Percentiles rank a stretch among this genome's conserved stretches.
phyloP scores from a whole-genome alignment of 2,888 invertebrate genomes.

The Clusia tigrina region DNA sequence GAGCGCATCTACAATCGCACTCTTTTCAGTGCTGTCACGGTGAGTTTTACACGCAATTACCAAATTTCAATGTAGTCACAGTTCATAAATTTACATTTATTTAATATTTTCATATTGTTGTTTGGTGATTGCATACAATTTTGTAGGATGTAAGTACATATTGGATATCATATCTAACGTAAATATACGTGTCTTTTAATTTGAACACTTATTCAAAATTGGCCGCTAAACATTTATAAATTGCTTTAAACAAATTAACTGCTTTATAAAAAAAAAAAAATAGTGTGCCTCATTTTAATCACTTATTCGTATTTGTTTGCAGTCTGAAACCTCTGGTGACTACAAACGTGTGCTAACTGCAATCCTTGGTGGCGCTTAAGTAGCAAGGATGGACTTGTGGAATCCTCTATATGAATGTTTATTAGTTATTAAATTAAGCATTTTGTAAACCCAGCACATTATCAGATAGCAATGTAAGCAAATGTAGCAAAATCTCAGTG shows the following conservation, averaged over 20 bases:
- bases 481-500: no score
- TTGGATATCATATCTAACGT: neutral
- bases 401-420: constrained; percentile 12
- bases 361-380: constrained; percentile 58
- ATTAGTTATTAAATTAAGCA: no score
- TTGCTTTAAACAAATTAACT: neutral
- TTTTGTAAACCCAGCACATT: no score
- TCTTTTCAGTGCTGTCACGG: constrained; percentile 71
- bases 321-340: constrained; percentile 70
- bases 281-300: neutral
- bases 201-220: neutral
- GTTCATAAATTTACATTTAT: neutral
- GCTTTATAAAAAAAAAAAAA: neutral
- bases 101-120: constrained; percentile 7
- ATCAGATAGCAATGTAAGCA: no score
- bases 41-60: constrained; percentile 57
- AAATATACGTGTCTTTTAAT: neutral
- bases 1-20: constrained; percentile 76
- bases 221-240: neutral
- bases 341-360: constrained; percentile 67
- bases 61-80: neutral
- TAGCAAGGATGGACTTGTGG: constrained; percentile 24
- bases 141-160: constrained; percentile 9
- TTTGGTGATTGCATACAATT: constrained; percentile 4
- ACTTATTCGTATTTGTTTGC: constrained; percentile 39